Percentiles rank a stretch among this genome's conserved stretches.
phyloP scores from a whole-genome alignment of 1,140 invertebrate species.

The Diuraphis noxia region DNA sequence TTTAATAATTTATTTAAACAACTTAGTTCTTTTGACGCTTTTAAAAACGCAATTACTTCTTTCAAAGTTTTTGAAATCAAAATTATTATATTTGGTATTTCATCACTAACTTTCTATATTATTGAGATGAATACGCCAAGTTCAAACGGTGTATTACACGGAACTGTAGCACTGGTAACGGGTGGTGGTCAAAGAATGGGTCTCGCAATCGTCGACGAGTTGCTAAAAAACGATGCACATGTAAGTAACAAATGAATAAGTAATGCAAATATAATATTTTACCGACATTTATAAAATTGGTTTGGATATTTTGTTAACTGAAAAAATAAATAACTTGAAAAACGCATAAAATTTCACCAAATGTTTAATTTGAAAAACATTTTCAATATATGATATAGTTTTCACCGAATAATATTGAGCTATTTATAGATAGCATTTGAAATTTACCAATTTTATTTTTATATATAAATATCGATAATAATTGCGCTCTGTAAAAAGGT shows the following conservation, averaged over 20 bases:
- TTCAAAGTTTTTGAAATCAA: not conserved
- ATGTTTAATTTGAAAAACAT: not conserved
- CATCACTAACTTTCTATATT: no score
- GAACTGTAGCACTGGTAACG: not conserved
- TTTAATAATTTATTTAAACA: not conserved
- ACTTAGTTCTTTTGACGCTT: not conserved
- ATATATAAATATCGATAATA: no score
- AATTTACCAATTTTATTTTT: no score
- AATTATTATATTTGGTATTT: not conserved
- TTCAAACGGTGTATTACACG: not conserved
- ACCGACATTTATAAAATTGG: no score
- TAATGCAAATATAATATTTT: not conserved
- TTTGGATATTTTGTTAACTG: not conserved
- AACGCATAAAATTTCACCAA: not conserved
- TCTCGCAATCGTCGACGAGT: not conserved
- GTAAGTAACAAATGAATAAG: not conserved
- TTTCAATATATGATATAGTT: not conserved
- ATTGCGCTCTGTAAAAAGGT: no score
- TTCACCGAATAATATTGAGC: not conserved
- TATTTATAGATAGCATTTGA: not conserved
- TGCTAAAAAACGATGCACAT: not conserved
- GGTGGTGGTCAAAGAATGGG: not conserved
- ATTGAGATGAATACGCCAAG: not conserved
- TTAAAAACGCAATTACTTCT: not conserved
- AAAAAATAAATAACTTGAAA: no score